Base-by-base conservation (phyloP, 2,113 vertebrate genomes). In the Marmota monax region DNA sequence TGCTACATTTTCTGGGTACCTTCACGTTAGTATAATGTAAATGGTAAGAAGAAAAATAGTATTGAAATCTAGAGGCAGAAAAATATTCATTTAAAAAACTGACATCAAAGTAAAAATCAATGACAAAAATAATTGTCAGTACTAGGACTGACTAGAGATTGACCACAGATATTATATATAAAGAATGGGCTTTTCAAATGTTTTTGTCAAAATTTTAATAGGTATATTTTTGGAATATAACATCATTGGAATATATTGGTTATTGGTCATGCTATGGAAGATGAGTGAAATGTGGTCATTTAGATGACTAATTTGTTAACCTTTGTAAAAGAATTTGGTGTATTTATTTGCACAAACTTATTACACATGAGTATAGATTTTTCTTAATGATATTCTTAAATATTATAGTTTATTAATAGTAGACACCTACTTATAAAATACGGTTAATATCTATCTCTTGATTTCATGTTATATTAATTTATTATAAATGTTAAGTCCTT, bases 11-110 rank as follows among this genome's bases (percentile, higher is more conserved):
- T 93, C 37, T 48, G 14, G 65, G 16, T 84, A 58, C 5, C 29
- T 80, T 87, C 34, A 61, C 56, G 58, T 85, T 13, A 53, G 51
- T 53, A 53, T 53, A 53, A 72, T 27, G 13, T 70, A 3, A 90
- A 87, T 27, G 67, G 42, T 51, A 34, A 29, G 39, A 65, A 29
- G n/a, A 42, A 45, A 61, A 25, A 45, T 4, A 93, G 20, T 51
- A 39, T 56, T 56, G 27, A 76, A 93, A 83, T 6, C 22, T 42
- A 37, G 10, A 92, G 14, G 22, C 69, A 79, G 17, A 88, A 92
- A 88, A 85, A 73, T 32, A 86, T 10, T 85, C 37, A 72, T 37
- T 84, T 92, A 91, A 85, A 90, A 45, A 93, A 72, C 7, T 78
- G 45, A 56, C 16, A 92, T 53, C 18, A 45, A 80, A 79, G 45